These are phyloP conservation scores for Dromococcyx pavoninus DNA, from an alignment of 2,797 vertebrate genomes.

Conservation along the genomic window DNA sequence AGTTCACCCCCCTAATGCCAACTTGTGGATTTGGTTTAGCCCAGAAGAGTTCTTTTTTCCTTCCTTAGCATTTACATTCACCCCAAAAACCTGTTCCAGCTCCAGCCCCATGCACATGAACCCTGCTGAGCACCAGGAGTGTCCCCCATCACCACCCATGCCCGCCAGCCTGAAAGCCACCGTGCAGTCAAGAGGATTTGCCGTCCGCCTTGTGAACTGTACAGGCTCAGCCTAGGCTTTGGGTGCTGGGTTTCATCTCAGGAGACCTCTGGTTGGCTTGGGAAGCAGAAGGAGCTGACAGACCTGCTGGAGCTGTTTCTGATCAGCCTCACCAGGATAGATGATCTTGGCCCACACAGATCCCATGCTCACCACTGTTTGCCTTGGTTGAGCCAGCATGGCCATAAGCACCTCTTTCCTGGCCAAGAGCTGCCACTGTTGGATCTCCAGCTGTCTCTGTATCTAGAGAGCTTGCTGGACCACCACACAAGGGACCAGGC, in stretches of 20 bases:
- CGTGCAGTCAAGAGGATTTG: neutral
- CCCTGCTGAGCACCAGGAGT: neutral
- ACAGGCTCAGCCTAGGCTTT: accelerated
- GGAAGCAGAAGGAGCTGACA: neutral
- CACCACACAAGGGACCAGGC: neutral
- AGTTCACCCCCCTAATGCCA: neutral
- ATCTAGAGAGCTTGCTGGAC: neutral
- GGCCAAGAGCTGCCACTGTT: neutral
- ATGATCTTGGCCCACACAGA: neutral
- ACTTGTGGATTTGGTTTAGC: neutral
- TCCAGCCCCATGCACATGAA: neutral
- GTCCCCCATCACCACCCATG: neutral
- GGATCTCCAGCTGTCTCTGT: neutral
- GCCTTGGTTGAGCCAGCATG: neutral
- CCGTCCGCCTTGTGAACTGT: neutral
- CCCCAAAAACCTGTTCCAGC: neutral
- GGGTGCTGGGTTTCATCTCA: neutral
- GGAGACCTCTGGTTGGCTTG: accelerated
- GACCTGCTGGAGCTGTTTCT: neutral
- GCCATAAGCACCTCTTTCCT: neutral
- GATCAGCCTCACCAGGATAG: neutral
- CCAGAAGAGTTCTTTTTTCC: neutral
- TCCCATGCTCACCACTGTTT: neutral
- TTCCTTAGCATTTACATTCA: neutral
- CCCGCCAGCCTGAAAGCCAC: neutral